phyloP scores from a whole-genome alignment of 2,888 invertebrate genomes.

The Drosophila mayaguana region DNA sequence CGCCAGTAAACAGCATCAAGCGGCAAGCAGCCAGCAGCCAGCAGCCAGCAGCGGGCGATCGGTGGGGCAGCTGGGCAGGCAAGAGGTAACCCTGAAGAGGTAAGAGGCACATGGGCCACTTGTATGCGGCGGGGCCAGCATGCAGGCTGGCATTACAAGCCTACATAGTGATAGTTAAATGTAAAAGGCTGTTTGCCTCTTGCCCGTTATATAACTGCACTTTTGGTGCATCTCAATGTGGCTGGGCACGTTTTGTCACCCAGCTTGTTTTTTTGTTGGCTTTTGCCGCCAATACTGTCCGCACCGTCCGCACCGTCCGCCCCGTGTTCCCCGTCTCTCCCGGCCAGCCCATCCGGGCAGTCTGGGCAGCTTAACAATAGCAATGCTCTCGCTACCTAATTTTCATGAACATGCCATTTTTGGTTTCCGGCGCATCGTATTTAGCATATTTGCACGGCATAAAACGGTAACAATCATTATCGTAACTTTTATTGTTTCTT shows the following conservation, averaged over 20 bases:
- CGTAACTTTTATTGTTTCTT: slow-evolving; percentile 59
- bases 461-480: slow-evolving; percentile 69
- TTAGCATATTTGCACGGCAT: slow-evolving; percentile 68
- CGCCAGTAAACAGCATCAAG: slow-evolving; percentile 33
- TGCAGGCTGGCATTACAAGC: slow-evolving; percentile 31
- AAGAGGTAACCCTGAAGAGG: slow-evolving; percentile 53
- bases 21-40: slow-evolving; percentile 5
- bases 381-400: slow-evolving; percentile 52
- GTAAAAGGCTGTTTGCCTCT: slow-evolving; percentile 66
- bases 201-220: slow-evolving; percentile 75
- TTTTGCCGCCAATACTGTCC: slow-evolving; percentile 22
- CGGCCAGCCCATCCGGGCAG: slow-evolving; percentile 13
- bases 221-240: slow-evolving; percentile 65
- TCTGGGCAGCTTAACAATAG: slow-evolving; percentile 20
- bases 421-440: slow-evolving; percentile 58
- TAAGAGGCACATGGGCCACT: slow-evolving; percentile 32
- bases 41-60: slow-evolving; percentile 14
- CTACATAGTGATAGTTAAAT: slow-evolving; percentile 50
- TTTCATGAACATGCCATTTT: slow-evolving; percentile 70
- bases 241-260: slow-evolving; percentile 71
- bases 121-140: slow-evolving; percentile 28
- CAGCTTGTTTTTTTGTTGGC: slow-evolving; percentile 47
- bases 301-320: not conserved
- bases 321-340: not conserved
- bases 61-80: slow-evolving; percentile 7